Conservation (phyloP, 2,113 vertebrate species). For the Calypte anna region DNA sequence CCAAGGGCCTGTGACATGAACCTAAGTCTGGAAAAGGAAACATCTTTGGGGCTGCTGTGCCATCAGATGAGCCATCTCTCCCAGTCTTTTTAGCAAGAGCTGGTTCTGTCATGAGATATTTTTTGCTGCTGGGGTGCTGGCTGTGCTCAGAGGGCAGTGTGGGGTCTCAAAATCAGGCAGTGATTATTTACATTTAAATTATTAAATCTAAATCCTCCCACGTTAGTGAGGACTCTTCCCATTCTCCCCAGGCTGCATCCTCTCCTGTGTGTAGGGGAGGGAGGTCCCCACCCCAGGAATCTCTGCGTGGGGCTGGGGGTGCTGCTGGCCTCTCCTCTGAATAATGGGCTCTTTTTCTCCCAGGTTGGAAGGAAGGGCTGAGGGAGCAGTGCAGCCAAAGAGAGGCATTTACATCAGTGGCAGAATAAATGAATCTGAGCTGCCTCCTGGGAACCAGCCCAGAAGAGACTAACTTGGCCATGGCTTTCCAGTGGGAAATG, state of each 20-base stretch:
- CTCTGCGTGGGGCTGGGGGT: background rate
- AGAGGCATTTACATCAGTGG: background rate
- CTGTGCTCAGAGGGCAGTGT: background rate
- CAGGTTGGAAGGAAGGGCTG: background rate
- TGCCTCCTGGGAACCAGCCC: background rate
- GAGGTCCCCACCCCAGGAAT: background rate
- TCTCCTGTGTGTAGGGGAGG: background rate
- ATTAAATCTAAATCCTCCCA: background rate
- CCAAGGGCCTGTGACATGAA: background rate
- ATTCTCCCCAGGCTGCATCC: background rate
- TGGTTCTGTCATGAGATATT: background rate
- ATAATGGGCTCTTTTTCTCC: background rate
- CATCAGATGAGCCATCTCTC: background rate
- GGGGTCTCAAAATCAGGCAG: background rate
- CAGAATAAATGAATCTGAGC: background rate
- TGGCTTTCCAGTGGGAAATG: constrained; percentile 5
- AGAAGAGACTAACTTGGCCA: background rate
- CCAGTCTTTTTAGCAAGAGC: background rate
- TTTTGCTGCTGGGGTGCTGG: background rate
- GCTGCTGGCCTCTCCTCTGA: fast-evolving
- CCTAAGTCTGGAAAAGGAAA: background rate
- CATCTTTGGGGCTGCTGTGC: background rate
- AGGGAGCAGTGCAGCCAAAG: background rate
- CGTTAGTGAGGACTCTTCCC: fast-evolving
- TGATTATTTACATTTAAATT: background rate